Evolutionary conservation across 2,113 vertebrate genomes (phyloP).

Genomic region (Oryzias curvinotus): DNA sequence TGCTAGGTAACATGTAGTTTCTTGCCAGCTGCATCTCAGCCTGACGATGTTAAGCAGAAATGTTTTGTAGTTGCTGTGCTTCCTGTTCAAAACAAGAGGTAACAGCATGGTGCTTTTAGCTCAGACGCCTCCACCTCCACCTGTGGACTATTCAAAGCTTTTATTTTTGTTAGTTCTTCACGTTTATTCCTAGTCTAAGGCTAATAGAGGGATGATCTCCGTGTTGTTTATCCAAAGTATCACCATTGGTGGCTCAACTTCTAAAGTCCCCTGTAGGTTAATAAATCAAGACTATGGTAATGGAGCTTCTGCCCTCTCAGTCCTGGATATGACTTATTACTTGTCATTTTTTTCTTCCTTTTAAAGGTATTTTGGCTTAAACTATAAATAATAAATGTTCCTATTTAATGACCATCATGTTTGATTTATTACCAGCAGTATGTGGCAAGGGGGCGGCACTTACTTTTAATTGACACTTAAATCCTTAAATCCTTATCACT

Average conservation of each 20-base stretch:
- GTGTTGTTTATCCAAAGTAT: constrained; percentile 25
- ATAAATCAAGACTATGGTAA: constrained; percentile 68
- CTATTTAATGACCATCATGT: constrained; percentile 76
- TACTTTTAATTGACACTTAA: constrained; percentile 52
- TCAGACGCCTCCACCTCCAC: constrained; percentile 22
- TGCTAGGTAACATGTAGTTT: constrained; percentile 57
- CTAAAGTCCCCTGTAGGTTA: constrained; percentile 42
- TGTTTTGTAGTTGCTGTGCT: constrained; percentile 25
- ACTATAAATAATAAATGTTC: constrained; percentile 80
- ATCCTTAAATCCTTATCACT: constrained; percentile 30
- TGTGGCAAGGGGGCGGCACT: constrained; percentile 44
- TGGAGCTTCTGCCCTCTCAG: constrained; percentile 56
- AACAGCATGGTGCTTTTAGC: constrained; percentile 4
- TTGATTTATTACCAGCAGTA: constrained; percentile 72
- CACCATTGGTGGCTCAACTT: constrained; percentile 44
- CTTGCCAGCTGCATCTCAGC: constrained; percentile 26
- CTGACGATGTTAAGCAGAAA: constrained; percentile 15
- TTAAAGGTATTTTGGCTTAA: constrained; percentile 76
- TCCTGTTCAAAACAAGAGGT: constrained; percentile 19
- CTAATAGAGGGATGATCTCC: neutral
- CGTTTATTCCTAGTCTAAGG: no score
- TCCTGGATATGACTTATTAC: constrained; percentile 69
- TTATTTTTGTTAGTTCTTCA: neutral
- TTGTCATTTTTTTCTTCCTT: constrained; percentile 61
- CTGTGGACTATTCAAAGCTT: neutral